Evolutionary conservation across 2,888 invertebrate species (phyloP), one percentile per base, ranked within the genome.

Genomic region (Lasioglossum leucozonium): DNA sequence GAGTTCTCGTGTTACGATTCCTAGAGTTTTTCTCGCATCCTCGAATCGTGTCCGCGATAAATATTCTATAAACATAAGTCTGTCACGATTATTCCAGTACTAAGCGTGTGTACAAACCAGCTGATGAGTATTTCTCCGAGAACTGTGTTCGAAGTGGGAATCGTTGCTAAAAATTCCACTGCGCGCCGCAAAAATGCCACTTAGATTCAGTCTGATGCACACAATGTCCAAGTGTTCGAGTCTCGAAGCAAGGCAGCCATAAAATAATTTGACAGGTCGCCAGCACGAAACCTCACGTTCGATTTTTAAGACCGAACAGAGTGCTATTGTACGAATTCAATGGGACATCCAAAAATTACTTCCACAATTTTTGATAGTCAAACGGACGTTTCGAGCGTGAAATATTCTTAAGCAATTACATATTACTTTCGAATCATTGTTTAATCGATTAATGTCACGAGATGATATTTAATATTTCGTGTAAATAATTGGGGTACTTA

Each of bases 191-290:
- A 62, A 62, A 62, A 62, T 62, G 18, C 8, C 62, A 30, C 62
- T 62, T 34, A 30, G 30, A 26, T 62, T 30, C 62, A 30, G 62
- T 62, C 62, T 30, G 62, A 62, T 62, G 62, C 30, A 8, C 62
- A 62, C 62, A 18, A 18, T 62, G 30, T 34, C 8, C 62, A 62
- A 62, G 30, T 6, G 16, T 62, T 62, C 62, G 30, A 16, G 62
- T 13, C 62, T 62, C 62, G 62, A 30, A 34, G 62, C 62, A 16
- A 62, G 62, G 62, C 62, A 62, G 62, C 62, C 62, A 62, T 62
- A 62, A 62, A 62, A 62, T 62, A 62, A 62, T 62, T 62, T 62
- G 62, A 62, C 62, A 62, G 62, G 16, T 8, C 62, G 62, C 62
- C 62, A 62, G 62, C 30, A 18, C 30, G 62, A 62, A 62, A 62